Evolutionary conservation across 2,797 vertebrate genomes (phyloP), one percentile per base, ranked within the genome.

Genomic region (Varecia variegata): DNA sequence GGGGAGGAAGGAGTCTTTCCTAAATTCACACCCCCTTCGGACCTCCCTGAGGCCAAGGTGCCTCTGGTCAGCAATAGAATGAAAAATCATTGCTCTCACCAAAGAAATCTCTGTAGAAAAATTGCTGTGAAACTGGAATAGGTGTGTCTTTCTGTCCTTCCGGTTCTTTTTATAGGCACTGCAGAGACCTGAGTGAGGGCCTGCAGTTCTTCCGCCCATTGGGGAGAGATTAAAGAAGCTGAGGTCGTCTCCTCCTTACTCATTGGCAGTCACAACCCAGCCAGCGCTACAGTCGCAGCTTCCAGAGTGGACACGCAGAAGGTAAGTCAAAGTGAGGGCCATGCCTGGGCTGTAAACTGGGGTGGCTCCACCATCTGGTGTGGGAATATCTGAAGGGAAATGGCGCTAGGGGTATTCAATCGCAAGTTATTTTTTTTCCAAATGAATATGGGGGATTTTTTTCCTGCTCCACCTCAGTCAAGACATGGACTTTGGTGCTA

Each of bases 61-160:
- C 81, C 81, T 67, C 70, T 73, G 58, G 73, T 14, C n/a, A 90
- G 62, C 47, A 96, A 38, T 15, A 47, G 79, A 87, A 71, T 73
- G 32, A 77, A 81, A 84, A 96, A 87, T 47, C 67, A 93, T 96
- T 80, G 21, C 94, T 83, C 88, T 83, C 95, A 76, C 94, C 90
- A 56, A 96, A 92, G 96, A 86, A 83, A 76, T 80, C 87, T 77
- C 68, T 50, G 25, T 6, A 93, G 94, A 97, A 88, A 65, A 65
- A 47, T 50, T 77, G 43, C 94, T 56, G 84, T 71, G 88, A 88
- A 97, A 98, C 96, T 96, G 96, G 97, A 97, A 96, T 96, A 97
- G 98, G 97, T 92, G 98, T 97, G 97, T 96, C 97, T 88, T 94
- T 92, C 71, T 92, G 90, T 92, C 82, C 92, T 97, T 97, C 96